Base-by-base conservation (phyloP, 2,797 vertebrate species). In the Xenopus petersii region DNA sequence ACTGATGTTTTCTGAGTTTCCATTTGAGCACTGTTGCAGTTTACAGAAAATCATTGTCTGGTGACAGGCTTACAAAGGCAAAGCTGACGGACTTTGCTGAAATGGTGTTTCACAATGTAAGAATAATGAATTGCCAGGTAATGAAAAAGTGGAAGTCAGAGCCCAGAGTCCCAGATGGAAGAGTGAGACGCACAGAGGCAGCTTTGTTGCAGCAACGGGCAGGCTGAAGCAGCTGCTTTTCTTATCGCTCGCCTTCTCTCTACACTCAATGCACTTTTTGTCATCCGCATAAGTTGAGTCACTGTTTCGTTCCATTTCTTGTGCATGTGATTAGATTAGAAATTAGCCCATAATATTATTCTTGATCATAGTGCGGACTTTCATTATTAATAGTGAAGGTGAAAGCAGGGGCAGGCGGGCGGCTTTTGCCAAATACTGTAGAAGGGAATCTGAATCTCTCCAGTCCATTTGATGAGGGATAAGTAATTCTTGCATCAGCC, bases 231-330 rank as follows among this genome's bases (percentile, higher is more conserved):
- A 78, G 75, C 70, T 78, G 75, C 70, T 78, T 78, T 78, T 59
- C 75, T 78, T 78, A 78, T 78, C 75, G 13, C 36, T 67, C 75
- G 75, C 75, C 71, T 78, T 55, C 70, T 78, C 70, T 73, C 73
- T 78, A 63, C 67, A 73, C 56, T 78, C 75, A 78, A 78, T 78
- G 36, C 75, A 78, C 75, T 78, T 69, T 75, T 78, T 78, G 75
- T 78, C 56, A 69, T 63, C 68, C 75, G 47, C 75, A 72, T 69
- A 78, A 78, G 75, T 78, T 78, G 71, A 59, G 70, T 78, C 51
- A 78, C 75, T 78, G 75, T 78, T 78, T 78, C 75, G 48, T 73
- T 78, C 75, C 61, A 78, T 78, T 78, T 78, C 75, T 73, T 24
- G 65, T 65, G 71, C 51, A 73, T 78, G 75, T 73, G 75, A 78